A percentile compares a stretch with the other conserved stretches of the same genome.
Evolutionary conservation across 2,888 invertebrate species (phyloP).

Genomic region (Drosophila mimica): DNA sequence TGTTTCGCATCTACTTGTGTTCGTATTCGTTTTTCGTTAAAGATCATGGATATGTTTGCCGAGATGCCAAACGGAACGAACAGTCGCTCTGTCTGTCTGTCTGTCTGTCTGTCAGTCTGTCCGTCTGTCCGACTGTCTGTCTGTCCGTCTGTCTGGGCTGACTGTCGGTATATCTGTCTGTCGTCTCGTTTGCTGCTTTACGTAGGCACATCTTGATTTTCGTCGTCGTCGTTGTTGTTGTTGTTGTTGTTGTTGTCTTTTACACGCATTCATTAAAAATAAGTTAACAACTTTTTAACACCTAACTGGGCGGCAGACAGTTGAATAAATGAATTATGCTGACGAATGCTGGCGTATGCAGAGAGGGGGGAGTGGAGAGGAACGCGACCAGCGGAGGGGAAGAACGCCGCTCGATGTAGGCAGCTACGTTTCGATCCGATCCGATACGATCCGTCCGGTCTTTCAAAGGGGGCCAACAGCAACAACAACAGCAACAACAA

Average conservation of each 20-base stretch:
- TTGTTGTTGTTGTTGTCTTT: conserved; percentile 54
- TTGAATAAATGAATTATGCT: conserved; percentile 80
- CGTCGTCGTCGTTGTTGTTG: conserved; percentile 24
- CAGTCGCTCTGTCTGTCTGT: conserved; percentile 8
- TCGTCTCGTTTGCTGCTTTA: conserved; percentile 49
- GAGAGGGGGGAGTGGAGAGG: background rate
- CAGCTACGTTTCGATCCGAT: conserved; percentile 6
- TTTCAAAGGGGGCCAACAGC: conserved; percentile 11
- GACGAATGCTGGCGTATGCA: conserved; percentile 67
- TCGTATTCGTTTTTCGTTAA: conserved; percentile 29
- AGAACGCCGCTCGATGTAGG: conserved; percentile 5
- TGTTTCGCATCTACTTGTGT: conserved; percentile 39
- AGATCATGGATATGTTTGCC: conserved; percentile 79
- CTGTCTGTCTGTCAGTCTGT: background rate
- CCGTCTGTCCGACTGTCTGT: background rate
- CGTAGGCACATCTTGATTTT: conserved; percentile 62
- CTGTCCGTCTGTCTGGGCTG: background rate
- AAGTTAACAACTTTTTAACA: conserved; percentile 84
- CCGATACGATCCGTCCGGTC: conserved; percentile 15
- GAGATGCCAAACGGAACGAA: conserved; percentile 60
- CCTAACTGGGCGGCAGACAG: conserved; percentile 82
- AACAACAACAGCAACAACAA: background rate
- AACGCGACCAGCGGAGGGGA: background rate
- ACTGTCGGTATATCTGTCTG: conserved; percentile 14
- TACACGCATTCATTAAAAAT: conserved; percentile 80